phyloP scores from a whole-genome alignment of 2,888 invertebrate genomes.

The Agonopterix alstromeriana region DNA sequence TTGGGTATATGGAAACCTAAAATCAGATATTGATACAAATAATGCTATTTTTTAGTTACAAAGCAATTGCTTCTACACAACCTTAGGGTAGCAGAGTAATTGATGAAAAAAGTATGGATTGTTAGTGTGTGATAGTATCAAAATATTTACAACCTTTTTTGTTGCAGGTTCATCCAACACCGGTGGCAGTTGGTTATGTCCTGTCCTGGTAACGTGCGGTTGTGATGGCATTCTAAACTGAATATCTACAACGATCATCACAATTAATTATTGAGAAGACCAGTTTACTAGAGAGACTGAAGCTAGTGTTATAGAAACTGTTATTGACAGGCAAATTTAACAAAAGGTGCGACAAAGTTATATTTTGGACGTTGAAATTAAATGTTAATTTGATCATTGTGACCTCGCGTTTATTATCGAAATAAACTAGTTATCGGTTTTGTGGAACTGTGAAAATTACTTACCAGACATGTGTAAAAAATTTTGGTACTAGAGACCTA shows the following conservation, averaged over 20 bases:
- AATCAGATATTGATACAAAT: too few species aligned
- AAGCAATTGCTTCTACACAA: too few species aligned
- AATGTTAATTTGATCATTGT: slow-evolving; percentile 10
- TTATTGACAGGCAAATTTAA: slow-evolving; percentile 36
- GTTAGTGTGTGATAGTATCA: too few species aligned
- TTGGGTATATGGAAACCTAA: too few species aligned
- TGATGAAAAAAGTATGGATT: too few species aligned
- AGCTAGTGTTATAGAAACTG: slow-evolving; percentile 25
- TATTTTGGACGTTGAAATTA: slow-evolving; percentile 35
- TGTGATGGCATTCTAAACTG: slow-evolving; percentile 31
- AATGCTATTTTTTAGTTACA: too few species aligned
- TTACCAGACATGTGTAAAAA: too few species aligned
- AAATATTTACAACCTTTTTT: slow-evolving; percentile 6
- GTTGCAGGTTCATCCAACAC: slow-evolving; percentile 21
- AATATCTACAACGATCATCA: slow-evolving; percentile 18
- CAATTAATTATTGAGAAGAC: slow-evolving; percentile 19
- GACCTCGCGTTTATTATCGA: slow-evolving; percentile 35
- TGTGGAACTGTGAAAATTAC: too few species aligned
- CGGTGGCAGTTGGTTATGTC: slow-evolving; percentile 7
- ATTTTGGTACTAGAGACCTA: too few species aligned
- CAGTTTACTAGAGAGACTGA: slow-evolving; percentile 25
- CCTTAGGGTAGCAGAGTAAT: too few species aligned
- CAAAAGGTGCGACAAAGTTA: slow-evolving; percentile 34
- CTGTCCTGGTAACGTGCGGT: slow-evolving; percentile 10
- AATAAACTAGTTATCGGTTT: slow-evolving; percentile 4